Conservation (phyloP, 2,888 invertebrate genomes). For the Sinotaia quadrata region DNA sequence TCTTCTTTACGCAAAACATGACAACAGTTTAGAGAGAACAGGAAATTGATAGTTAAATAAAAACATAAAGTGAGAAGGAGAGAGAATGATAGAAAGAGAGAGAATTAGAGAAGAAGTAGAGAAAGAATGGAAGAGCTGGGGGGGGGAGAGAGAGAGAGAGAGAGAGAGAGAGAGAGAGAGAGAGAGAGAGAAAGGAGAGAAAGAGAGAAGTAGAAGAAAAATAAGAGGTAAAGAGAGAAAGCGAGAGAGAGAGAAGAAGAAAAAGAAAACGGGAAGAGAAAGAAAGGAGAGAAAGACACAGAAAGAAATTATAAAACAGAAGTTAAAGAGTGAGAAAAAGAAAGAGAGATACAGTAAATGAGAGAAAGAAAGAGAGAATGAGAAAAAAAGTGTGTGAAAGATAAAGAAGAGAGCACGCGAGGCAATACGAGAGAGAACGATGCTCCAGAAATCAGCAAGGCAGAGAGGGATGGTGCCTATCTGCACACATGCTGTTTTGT, state of each 20-base stretch:
- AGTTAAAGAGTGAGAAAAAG: not conserved
- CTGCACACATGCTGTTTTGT: no score
- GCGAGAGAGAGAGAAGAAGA: not conserved
- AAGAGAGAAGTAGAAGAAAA: not conserved
- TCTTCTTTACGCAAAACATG: no score
- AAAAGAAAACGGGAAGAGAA: no score
- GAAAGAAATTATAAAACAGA: not conserved
- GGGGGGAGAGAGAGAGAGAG: not conserved
- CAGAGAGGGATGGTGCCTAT: no score
- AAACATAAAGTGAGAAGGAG: not conserved
- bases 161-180: constrained; percentile 2
- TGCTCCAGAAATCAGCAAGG: no score
- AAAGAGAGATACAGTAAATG: not conserved
- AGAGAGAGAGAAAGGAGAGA: not conserved
- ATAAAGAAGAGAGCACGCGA: not conserved
- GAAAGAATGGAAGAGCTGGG: not conserved
- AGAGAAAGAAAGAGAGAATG: not conserved
- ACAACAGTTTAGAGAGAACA: no score
- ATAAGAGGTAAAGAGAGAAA: not conserved
- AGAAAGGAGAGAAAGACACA: not conserved
- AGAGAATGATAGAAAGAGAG: not conserved
- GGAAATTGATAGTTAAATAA: not conserved
- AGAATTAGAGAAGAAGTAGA: not conserved
- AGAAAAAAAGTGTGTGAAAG: not conserved
- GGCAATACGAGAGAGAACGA: not conserved